Percentiles rank a stretch among this genome's conserved stretches.
Evolutionary conservation across 2,113 vertebrate species (phyloP).

Genomic region (Xiphorhynchus elegans): DNA sequence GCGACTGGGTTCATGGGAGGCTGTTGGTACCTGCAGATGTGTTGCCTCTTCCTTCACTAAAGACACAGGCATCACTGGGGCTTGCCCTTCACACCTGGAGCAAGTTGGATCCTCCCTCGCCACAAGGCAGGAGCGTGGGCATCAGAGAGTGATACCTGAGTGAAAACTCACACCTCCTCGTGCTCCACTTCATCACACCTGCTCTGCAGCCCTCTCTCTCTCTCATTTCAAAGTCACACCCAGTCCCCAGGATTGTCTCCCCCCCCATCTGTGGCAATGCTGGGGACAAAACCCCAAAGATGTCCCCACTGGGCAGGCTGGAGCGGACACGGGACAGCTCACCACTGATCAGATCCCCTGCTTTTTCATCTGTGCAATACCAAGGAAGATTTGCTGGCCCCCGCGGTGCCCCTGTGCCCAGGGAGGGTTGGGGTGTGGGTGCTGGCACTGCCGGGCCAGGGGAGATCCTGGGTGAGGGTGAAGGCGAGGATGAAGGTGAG

Average conservation of each 20-base stretch:
- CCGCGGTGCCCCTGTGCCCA: not conserved
- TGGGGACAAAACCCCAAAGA: not conserved
- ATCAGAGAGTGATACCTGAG: not conserved
- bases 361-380: not conserved
- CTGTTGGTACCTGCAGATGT: not conserved
- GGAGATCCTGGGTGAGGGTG: not conserved
- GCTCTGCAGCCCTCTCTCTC: not conserved
- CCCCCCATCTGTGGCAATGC: not conserved
- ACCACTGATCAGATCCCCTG: not conserved
- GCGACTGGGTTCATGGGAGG: not conserved
- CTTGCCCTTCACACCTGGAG: not conserved
- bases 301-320: rapidly evolving
- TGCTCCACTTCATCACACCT: rapidly evolving
- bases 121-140: not conserved
- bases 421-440: not conserved
- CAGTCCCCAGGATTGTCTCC: not conserved
- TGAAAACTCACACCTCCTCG: not conserved
- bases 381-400: not conserved
- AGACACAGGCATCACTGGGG: not conserved
- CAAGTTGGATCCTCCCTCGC: rapidly evolving
- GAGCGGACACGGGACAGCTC: not conserved
- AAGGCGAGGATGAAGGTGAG: not conserved
- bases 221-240: not conserved
- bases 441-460: not conserved
- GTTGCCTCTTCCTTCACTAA: not conserved